Base-by-base conservation (phyloP, 2,113 vertebrate genomes). In the Ptilonorhynchus violaceus region DNA sequence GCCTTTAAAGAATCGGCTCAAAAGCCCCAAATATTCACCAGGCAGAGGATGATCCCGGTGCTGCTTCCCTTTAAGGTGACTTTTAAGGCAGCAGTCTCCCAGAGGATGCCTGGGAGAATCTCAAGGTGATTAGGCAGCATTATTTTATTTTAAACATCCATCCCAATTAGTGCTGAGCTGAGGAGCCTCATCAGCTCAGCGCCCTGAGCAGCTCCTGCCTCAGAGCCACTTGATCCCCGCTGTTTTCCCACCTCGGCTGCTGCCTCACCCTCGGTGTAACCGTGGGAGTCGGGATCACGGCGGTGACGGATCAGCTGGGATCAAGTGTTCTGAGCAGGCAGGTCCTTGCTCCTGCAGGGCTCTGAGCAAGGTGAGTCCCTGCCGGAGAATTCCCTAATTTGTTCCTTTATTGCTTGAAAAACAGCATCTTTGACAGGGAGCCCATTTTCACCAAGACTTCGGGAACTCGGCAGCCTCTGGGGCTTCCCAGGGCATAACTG, bases 101-200 rank as follows among this genome's bases (percentile, higher is more conserved):
- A 6, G 35, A 9, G 8, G 39, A 15, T 23, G 33, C 16, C 17
- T 22, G 27, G n/a, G 58, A 72, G 33, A 73, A n/a, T 73, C 79
- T 93, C 42, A 5, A 7, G 23, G 59, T 80, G 77, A 91, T 91
- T 88, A 92, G 73, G 91, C 74, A 73, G 70, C 4, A 3, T 93
- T 84, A 74, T 95, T 94, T 86, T 60, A 64, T 70, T 94, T 96
- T 56, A 72, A 93, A 80, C 27, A 49, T 67, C 80, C 11, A 3
- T 77, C 72, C 94, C 42, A 89, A 89, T 85, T 93, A 89, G 74
- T 3, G 87, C 55, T 94, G 94, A 96, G 19, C 59, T 56, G 78
- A 68, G 69, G 70, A 97, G 60, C 55, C 50, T 88, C 89, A 69
- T 96, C 94, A 94, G 75, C 94, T 89, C 18, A 35, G 91, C 0